Base-by-base conservation (phyloP, 2,888 invertebrate species). In the Philereme vetulata region DNA sequence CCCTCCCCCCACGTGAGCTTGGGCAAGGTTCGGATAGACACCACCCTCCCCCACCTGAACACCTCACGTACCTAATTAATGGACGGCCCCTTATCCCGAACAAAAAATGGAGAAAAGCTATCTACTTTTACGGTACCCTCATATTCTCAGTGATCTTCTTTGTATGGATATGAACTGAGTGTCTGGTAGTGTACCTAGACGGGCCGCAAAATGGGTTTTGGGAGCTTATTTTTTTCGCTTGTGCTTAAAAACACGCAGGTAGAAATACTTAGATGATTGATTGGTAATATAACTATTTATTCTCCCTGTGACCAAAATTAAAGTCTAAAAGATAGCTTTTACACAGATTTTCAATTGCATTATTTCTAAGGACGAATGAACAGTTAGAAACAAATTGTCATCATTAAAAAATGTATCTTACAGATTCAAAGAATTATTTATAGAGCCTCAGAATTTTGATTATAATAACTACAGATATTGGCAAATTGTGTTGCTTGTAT, bases 231-330 rank as follows among this genome's bases (percentile, higher is more conserved):
- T 38, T 38, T 8, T 5, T 8, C 6, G 5, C 38, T 38, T 36
- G 7, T 36, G 5, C 35, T 36, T 38, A 8, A 8, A 38, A 35
- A 35, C 3, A 6, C 60, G 59, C 59, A 42, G 21, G 46, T 60
- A 61, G 57, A 63, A 40, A 54, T 49, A 47, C 44, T 21, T 6
- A 21, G 51, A 62, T 64, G 54, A 74, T 76, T 62, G 71, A 80
- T 72, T 74, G 76, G 78, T 47, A 59, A 58, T 5, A 42, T 5
- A 42, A 5, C 5, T 60, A 60, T 33, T 63, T 64, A 83, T 84
- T 86, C 88, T 87, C 85, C 83, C 83, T 80, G 88, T 88, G 88
- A 87, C 88, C 88, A 89, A 88, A 87, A 74, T 70, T 72, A 72
- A 77, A 74, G 76, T 76, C 65, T 62, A 70, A 65, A 47, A 48